Evolutionary conservation across 2,888 invertebrate species (phyloP).

Genomic region (Cremastobaeus sp.): DNA sequence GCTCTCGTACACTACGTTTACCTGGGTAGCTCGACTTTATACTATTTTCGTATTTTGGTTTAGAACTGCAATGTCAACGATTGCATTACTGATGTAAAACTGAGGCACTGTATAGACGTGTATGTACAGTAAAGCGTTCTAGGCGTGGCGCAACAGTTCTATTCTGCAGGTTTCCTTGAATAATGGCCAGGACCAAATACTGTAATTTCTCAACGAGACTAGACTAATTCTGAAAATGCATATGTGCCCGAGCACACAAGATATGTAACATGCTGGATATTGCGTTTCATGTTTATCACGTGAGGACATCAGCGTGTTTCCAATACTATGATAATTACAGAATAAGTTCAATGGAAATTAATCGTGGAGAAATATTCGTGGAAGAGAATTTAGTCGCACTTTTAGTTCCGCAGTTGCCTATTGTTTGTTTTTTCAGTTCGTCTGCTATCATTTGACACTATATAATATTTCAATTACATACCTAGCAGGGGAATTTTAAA

Average conservation of each 20-base stretch:
- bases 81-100: slow-evolving; percentile 25
- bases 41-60: slow-evolving; percentile 19
- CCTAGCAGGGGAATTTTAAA: slow-evolving; percentile 40
- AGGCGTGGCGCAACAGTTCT: slow-evolving; percentile 63
- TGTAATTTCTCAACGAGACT: slow-evolving; percentile 68
- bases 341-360: too few species aligned
- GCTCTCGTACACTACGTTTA: too few species aligned
- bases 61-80: slow-evolving; percentile 12
- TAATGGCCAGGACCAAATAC: slow-evolving; percentile 70
- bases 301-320: slow-evolving; percentile 4
- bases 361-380: too few species aligned
- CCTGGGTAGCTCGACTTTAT: slow-evolving; percentile 14
- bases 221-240: slow-evolving; percentile 67
- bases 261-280: too few species aligned
- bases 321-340: too few species aligned
- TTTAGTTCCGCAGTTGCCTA: too few species aligned
- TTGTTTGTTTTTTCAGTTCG: too few species aligned
- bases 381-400: too few species aligned
- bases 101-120: slow-evolving; percentile 16
- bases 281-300: too few species aligned
- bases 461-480: slow-evolving; percentile 54
- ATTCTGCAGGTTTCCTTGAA: slow-evolving; percentile 67
- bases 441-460: too few species aligned
- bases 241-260: slow-evolving; percentile 56
- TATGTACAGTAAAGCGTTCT: slow-evolving; percentile 26